A percentile compares a stretch with the other conserved stretches of the same genome.
phyloP scores from a whole-genome alignment of 1,140 invertebrate species.

The Hypothenemus hampei region DNA sequence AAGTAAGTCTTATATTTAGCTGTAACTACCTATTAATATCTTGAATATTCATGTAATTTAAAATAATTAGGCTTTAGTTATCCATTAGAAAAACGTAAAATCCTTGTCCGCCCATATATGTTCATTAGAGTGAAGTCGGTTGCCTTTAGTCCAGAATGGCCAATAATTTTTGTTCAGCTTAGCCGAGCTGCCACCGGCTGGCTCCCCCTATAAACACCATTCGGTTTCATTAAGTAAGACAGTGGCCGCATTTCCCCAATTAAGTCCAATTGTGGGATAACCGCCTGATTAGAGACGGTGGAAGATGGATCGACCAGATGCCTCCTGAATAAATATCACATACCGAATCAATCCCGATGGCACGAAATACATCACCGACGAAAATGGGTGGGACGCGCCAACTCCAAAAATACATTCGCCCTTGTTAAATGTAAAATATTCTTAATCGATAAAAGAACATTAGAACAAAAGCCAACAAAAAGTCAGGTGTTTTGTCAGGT shows the following conservation, averaged over 20 bases:
- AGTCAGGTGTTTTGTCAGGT: constrained; percentile 13
- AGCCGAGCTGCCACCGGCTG: constrained; percentile 17
- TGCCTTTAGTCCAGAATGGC: constrained; percentile 11
- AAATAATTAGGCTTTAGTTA: too few relatives aligned
- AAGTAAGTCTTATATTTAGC: too few relatives aligned
- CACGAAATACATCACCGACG: too few relatives aligned
- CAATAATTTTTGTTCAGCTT: constrained; percentile 27
- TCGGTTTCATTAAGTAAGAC: constrained; percentile 28
- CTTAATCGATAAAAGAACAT: too few relatives aligned
- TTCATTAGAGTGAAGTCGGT: constrained; percentile 7
- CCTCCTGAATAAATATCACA: constrained; percentile 10
- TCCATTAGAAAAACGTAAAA: constrained; percentile 8
- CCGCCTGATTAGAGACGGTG: constrained; percentile 24
- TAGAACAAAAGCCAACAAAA: too few relatives aligned
- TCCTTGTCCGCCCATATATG: constrained; percentile 5
- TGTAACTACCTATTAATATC: too few relatives aligned
- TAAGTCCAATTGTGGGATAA: constrained; percentile 29
- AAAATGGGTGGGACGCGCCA: too few relatives aligned
- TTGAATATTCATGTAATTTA: too few relatives aligned
- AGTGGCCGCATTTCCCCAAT: constrained; percentile 23
- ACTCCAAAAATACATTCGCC: too few relatives aligned
- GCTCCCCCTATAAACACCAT: constrained; percentile 25
- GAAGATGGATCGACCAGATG: constrained; percentile 20
- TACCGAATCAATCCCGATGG: too few relatives aligned
- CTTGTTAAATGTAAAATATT: too few relatives aligned